Base-by-base conservation (phyloP, 2,888 invertebrate species). In the Monopis laevigella region DNA sequence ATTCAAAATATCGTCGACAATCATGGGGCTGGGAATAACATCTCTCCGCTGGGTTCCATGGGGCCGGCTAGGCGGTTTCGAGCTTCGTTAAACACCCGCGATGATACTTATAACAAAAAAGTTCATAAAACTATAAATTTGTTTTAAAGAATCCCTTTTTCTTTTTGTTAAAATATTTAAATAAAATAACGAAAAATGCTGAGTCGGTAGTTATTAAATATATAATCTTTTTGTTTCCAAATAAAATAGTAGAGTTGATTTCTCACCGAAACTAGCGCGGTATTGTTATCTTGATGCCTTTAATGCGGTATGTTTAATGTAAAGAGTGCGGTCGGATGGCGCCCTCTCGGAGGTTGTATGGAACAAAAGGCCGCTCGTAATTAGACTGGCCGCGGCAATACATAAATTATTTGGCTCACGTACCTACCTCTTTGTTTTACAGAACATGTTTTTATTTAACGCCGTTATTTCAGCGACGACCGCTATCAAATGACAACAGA, bases 381-480 rank as follows among this genome's bases (percentile, higher is more conserved):
- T 78, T 77, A 78, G 75, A 73, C 62, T 72, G 68, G 65, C 74
- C 74, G 62, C 65, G 60, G 75, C 70, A 69, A 78, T 77, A 77
- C 77, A 78, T 78, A 75, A 77, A 75, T 77, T 77, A 78, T 78
- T 78, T 77, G 71, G 70, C 69, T 67, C 77, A 77, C 75, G 77
- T 77, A 67, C 64, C 65, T 61, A 67, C 65, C 66, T 61, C 73
- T 77, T 78, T 78, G 75, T 74, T 73, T 68, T 46, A 47, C 55
- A 58, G 59, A 64, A 66, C 72, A 67, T 69, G 65, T 71, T 75
- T 75, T 73, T 74, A 75, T 77, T 73, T 72, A 72, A 72, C 64
- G 62, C 65, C 67, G 64, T 69, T 68, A 67, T 7, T 21, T 21
- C 24, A 21, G 6, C 8, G 5, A 7, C 24, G 24, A 5, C 32